Base-by-base conservation (phyloP, 1,140 invertebrate genomes). In the Drosophila kikkawai region DNA sequence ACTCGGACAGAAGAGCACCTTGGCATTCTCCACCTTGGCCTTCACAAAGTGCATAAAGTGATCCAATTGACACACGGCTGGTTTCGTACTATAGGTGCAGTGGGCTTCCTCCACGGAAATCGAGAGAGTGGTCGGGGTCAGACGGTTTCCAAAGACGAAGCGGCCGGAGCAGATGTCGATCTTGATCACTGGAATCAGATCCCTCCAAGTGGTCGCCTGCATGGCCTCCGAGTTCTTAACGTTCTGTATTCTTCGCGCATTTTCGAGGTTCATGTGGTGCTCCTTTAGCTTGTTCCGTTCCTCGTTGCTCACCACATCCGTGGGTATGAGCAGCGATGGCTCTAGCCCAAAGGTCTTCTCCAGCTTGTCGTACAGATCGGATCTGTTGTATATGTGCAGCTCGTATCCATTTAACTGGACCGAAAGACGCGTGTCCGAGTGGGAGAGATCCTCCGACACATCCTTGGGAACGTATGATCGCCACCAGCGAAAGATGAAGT, bases 401-500 rank as follows among this genome's bases (percentile, higher is more conserved):
- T 99, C 98, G 92, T 99, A 97, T 8, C 98, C 98, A 94, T 99
- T 99, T 56, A 99, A 93, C 94, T 98, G 97, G 32, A 99, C 95
- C 44, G 97, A 98, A 17, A 99, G 93, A 48, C 99, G 95, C 7
- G 98, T 98, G 92, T 99, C 98, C 48, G 97, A 98, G 94, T 99
- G 98, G 57, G 98, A 99, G 80, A 99, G 95, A 95, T 99, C 97
- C 96, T 98, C 97, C 65, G 97, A 97, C 45, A 98, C 97, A 95
- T 98, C 97, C 94, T 98, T 98, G 47, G 97, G 97, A 69, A 98
- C 96, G 93, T 99, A 99, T 50, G 97, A 96, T 77, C 97, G 94
- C 98, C 98, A 99, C 97, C 98, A 99, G 69, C 98, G 95, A 94
- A 99, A 99, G 94, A 99, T 98, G 57, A 99, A 94, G 95, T 98